These are phyloP conservation scores for Blastomussa wellsi DNA, from an alignment of 92 coral and sea anemone genomes.

Conservation along the genomic window DNA sequence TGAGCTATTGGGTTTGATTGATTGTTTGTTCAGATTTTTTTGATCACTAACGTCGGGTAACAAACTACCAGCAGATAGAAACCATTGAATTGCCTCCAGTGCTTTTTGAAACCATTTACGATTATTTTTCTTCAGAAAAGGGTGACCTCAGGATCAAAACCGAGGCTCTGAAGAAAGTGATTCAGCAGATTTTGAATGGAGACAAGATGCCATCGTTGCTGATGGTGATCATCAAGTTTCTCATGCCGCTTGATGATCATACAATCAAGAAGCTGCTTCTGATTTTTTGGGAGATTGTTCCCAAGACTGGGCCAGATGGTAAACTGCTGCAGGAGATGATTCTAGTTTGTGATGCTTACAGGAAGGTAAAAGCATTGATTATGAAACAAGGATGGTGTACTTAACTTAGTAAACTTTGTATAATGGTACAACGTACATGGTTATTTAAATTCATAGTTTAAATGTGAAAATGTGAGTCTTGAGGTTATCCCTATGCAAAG, in stretches of 20 bases:
- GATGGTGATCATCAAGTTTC: conserved; percentile 94
- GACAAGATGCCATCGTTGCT: conserved; percentile 96
- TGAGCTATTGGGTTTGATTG: no score
- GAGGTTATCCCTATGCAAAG: no score
- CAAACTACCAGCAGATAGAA: no score
- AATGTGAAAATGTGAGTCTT: no score
- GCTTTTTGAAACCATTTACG: neutral
- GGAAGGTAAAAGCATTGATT: conserved; percentile 75
- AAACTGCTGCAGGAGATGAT: conserved; percentile 98
- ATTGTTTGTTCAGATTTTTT: no score
- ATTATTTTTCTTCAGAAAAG: conserved; percentile 65
- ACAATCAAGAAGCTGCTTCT: conserved; percentile 93
- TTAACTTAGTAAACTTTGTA: no score
- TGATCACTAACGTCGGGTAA: no score
- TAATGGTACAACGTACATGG: no score
- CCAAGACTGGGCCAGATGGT: conserved; percentile 98
- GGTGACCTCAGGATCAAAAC: conserved; percentile 89
- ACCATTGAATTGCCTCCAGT: neutral
- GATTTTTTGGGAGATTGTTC: conserved; percentile 99
- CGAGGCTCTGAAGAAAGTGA: conserved; percentile 90
- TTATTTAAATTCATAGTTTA: no score
- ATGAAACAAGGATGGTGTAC: neutral
- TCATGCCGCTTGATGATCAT: conserved; percentile 95
- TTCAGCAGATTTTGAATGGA: conserved; percentile 92
- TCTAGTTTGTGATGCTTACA: conserved; percentile 97